phyloP scores from a whole-genome alignment of 2,888 invertebrate genomes.

The Pherbina coryleti region DNA sequence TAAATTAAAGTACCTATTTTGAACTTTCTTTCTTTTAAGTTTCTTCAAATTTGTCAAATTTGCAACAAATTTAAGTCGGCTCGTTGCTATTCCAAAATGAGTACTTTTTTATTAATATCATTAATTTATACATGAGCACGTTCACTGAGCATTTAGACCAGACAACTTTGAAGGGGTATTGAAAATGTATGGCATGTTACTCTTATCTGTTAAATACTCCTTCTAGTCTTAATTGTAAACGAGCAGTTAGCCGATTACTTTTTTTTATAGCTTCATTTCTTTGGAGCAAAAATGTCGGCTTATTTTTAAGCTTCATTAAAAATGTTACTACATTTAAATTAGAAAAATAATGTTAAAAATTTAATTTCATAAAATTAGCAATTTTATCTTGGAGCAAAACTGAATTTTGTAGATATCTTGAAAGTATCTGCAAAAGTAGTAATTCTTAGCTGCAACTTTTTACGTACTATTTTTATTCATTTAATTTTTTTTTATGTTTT shows the following conservation, averaged over 20 bases:
- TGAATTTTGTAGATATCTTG: neutral
- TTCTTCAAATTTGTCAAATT: neutral
- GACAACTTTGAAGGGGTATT: too few species aligned
- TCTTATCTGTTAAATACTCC: too few species aligned
- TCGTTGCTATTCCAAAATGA: neutral
- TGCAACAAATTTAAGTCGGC: neutral
- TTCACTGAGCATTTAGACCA: constrained; percentile 24
- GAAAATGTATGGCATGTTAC: too few species aligned
- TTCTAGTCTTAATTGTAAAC: too few species aligned
- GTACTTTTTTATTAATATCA: constrained; percentile 43
- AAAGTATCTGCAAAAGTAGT: constrained; percentile 12
- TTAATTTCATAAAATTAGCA: neutral
- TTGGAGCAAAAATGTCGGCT: neutral
- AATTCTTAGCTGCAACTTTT: constrained; percentile 16
- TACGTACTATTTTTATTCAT: too few species aligned
- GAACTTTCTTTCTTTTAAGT: too few species aligned
- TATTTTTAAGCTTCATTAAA: neutral
- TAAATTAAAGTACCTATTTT: too few species aligned
- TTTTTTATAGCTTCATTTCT: too few species aligned
- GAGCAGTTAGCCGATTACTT: too few species aligned
- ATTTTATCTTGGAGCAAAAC: neutral
- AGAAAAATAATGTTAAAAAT: neutral
- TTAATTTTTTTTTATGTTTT: neutral
- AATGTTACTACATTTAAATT: neutral
- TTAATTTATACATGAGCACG: constrained; percentile 50